Conservation (phyloP, 2,888 invertebrate species). For the Chironomus riparius region DNA sequence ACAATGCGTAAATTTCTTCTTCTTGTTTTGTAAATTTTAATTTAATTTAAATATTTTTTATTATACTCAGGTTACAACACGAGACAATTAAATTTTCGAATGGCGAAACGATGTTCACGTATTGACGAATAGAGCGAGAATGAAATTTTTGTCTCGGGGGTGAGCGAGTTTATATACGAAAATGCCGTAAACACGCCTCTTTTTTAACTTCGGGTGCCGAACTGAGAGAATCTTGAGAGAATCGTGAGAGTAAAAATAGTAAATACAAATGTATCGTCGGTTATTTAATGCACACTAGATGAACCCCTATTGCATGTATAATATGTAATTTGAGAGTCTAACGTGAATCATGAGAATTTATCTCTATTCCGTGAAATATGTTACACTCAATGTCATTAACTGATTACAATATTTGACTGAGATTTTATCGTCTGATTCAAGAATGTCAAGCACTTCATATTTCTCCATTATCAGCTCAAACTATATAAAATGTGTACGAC, state of each 20-base stretch:
- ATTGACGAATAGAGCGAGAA: constrained; percentile 3
- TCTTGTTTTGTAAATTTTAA: neutral
- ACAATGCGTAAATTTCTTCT: neutral
- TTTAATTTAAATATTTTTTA: neutral
- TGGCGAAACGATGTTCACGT: constrained; percentile 9
- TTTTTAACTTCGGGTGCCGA: neutral
- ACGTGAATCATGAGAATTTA: neutral
- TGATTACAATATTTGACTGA: constrained; percentile 1
- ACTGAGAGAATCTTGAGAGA: neutral
- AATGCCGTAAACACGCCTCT: constrained; percentile 3
- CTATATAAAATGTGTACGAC: neutral
- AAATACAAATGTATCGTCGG: constrained; percentile 6
- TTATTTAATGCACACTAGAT: neutral
- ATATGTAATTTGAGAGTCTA: neutral
- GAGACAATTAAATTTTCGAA: neutral
- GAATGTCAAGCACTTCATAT: neutral
- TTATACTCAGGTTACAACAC: neutral
- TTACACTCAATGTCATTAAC: constrained; percentile 8
- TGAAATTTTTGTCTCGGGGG: constrained; percentile 16
- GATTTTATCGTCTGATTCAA: neutral
- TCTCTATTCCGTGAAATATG: neutral
- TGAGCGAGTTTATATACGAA: constrained; percentile 18
- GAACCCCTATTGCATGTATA: neutral
- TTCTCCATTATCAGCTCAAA: neutral
- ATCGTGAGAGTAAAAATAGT: neutral